Percentiles rank a stretch among this genome's conserved stretches.
Evolutionary conservation across 2,113 vertebrate genomes (phyloP).

Genomic region (Charadrius vociferus): DNA sequence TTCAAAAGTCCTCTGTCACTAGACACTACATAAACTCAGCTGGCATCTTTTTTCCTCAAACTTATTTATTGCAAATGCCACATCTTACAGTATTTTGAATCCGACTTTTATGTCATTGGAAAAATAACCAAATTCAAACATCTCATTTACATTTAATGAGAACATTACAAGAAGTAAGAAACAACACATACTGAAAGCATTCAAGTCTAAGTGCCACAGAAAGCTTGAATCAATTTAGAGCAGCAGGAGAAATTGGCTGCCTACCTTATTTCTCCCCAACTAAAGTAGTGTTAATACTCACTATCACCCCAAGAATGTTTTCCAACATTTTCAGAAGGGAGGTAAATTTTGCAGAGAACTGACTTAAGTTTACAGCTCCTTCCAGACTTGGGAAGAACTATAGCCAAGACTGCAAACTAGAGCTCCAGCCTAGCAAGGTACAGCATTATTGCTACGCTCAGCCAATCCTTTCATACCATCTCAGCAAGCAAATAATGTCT

Average conservation of each 20-base stretch:
- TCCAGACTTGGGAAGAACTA: neutral
- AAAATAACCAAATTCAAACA: neutral
- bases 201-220: neutral
- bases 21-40: neutral
- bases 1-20: neutral
- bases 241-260: neutral
- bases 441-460: neutral
- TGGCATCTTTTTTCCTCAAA: neutral
- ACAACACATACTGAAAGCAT: neutral
- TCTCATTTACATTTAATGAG: neutral
- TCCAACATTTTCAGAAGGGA: neutral
- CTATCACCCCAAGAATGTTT: neutral
- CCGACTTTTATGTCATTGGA: neutral
- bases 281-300: neutral
- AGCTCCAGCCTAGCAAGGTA: neutral
- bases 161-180: neutral
- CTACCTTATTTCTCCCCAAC: neutral
- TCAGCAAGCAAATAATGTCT: neutral
- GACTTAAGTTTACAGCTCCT: neutral
- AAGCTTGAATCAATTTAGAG: neutral
- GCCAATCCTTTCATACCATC: neutral
- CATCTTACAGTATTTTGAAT: neutral
- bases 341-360: neutral
- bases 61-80: neutral
- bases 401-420: neutral